phyloP scores from a whole-genome alignment of 2,113 vertebrate species.

The Crotalus helleri region DNA sequence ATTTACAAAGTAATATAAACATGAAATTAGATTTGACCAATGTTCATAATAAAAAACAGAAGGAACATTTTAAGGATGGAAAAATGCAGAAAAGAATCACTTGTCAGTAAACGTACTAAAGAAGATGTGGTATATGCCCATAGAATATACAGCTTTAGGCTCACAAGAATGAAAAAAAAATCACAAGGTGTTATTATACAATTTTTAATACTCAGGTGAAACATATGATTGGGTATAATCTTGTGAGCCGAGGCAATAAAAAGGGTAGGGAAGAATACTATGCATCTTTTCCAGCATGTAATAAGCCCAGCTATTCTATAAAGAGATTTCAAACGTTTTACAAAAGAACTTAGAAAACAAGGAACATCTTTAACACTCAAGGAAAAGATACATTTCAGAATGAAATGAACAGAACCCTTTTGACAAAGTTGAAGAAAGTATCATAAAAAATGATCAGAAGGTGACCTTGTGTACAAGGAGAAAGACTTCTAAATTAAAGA shows the following conservation, averaged over 20 bases:
- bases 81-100: not conserved
- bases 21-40: not conserved
- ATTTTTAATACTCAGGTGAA: not conserved
- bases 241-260: not conserved
- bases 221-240: not conserved
- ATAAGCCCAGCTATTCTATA: not conserved
- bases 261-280: not conserved
- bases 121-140: not conserved
- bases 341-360: not conserved
- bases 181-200: not conserved
- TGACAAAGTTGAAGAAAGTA: not conserved
- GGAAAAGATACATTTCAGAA: not conserved
- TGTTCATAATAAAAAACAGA: not conserved
- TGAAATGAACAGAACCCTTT: not conserved
- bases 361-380: not conserved
- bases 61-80: not conserved
- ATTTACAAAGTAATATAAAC: not conserved
- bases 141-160: not conserved
- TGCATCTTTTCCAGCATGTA: not conserved
- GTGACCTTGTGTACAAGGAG: not conserved
- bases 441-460: not conserved
- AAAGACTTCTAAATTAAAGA: not conserved
- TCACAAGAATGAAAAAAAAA: not conserved
- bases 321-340: not conserved
- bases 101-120: not conserved